These are phyloP conservation scores for Hyperoplus lanceolatus DNA, from an alignment of 2,797 vertebrate species.

Conservation along the genomic window DNA sequence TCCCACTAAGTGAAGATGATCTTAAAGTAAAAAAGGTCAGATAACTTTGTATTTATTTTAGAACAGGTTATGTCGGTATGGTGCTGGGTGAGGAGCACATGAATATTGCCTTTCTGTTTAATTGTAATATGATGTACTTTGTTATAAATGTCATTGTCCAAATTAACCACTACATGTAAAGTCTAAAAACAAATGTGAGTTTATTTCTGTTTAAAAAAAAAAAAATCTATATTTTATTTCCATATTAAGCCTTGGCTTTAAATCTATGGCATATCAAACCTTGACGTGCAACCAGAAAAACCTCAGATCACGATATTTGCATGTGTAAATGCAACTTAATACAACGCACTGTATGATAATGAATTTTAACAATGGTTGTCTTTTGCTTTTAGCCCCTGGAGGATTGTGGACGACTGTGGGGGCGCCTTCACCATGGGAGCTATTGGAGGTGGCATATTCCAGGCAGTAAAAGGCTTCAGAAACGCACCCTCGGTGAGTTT, in stretches of 20 bases:
- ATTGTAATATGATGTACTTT: not conserved
- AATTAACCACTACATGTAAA: not conserved
- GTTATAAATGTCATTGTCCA: not conserved
- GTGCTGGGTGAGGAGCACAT: not conserved
- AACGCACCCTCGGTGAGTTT: constrained; percentile 94
- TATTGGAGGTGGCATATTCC: constrained; percentile 97
- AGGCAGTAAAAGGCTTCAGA: constrained; percentile 96
- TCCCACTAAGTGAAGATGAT: not conserved
- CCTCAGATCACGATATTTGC: not conserved
- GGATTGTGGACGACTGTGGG: constrained; percentile 98
- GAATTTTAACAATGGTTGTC: not conserved
- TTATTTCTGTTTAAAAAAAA: no score
- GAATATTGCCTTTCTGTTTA: not conserved
- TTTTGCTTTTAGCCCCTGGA: constrained; percentile 90
- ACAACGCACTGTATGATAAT: not conserved
- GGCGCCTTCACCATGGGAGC: constrained; percentile 98
- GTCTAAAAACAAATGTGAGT: not conserved
- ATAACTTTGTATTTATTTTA: not conserved
- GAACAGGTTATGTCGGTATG: no score
- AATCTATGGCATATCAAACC: not conserved
- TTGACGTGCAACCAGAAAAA: not conserved
- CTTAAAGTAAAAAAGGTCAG: not conserved
- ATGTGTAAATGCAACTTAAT: not conserved
- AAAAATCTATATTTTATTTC: not conserved
- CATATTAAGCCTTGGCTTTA: not conserved